Conservation (phyloP, 2,888 invertebrate genomes). For the Panorpa germanica region DNA sequence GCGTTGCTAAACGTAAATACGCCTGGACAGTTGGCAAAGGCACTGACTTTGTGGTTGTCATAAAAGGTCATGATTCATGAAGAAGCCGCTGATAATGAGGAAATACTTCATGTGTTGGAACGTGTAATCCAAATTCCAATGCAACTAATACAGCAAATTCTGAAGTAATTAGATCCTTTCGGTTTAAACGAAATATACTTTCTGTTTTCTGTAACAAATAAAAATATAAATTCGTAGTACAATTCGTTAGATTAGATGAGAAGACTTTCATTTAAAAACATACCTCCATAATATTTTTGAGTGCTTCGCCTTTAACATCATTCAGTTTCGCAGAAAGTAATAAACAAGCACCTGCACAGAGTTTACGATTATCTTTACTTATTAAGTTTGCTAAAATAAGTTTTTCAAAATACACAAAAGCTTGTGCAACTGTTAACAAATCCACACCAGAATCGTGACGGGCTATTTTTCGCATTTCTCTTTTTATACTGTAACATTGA, state of each 20-base stretch:
- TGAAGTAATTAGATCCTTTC: conserved; percentile 74
- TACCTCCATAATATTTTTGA: conserved; percentile 80
- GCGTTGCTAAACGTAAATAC: too few relatives aligned
- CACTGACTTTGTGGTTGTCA: too few relatives aligned
- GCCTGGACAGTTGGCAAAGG: too few relatives aligned
- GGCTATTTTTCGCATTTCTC: conserved; percentile 87
- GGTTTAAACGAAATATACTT: conserved; percentile 72
- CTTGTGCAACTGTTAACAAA: conserved; percentile 82
- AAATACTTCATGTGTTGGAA: conserved; percentile 79
- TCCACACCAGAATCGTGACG: conserved; percentile 70
- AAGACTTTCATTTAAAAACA: conserved; percentile 9
- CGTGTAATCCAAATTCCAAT: conserved; percentile 82
- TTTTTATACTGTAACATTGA: conserved; percentile 55
- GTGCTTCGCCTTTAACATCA: conserved; percentile 80
- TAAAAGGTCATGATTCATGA: conserved; percentile 64
- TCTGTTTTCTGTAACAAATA: conserved; percentile 57
- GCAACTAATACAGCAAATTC: conserved; percentile 93
- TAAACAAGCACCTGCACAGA: conserved; percentile 89
- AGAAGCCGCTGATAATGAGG: conserved; percentile 90
- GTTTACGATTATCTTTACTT: conserved; percentile 87
- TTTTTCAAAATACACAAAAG: conserved; percentile 97
- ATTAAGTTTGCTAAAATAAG: conserved; percentile 79
- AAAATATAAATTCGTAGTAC: too few relatives aligned
- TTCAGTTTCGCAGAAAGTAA: conserved; percentile 91
- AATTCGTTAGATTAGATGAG: not conserved